A percentile compares a stretch with the other conserved stretches of the same genome.
These are phyloP conservation scores for Lapara coniferarum DNA, from an alignment of 2,888 invertebrate species.

Conservation along the genomic window DNA sequence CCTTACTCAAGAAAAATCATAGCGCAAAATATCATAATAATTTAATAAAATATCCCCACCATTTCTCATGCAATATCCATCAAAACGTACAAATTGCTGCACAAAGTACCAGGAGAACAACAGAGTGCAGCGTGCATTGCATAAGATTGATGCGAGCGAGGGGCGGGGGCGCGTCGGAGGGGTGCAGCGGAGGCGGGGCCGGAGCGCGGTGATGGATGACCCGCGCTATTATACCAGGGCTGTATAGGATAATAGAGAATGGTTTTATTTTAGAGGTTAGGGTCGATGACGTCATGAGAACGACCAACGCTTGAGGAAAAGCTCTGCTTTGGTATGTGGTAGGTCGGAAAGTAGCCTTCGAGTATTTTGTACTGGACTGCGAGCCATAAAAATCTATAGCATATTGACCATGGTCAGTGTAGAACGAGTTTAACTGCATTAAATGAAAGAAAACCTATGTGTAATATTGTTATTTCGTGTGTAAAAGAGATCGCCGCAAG, in stretches of 20 bases:
- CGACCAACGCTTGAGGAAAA: constrained; percentile 5
- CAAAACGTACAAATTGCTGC: constrained; percentile 27
- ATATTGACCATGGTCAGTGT: too few species aligned
- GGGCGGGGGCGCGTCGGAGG: constrained; percentile 33
- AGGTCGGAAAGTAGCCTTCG: neutral
- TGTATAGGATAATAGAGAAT: constrained; percentile 36
- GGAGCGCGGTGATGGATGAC: constrained; percentile 60
- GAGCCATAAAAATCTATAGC: too few species aligned
- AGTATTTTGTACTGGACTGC: too few species aligned
- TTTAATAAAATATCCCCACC: neutral
- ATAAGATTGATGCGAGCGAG: constrained; percentile 71
- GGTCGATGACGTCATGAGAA: constrained; percentile 8
- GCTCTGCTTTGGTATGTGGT: neutral
- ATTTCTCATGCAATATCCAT: constrained; percentile 15
- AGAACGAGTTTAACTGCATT: too few species aligned
- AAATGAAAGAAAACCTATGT: too few species aligned
- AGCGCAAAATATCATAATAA: neutral
- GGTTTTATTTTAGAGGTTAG: constrained; percentile 20
- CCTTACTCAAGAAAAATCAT: neutral
- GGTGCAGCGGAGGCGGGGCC: constrained; percentile 34
- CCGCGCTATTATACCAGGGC: constrained; percentile 51
- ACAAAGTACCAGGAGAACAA: constrained; percentile 60
- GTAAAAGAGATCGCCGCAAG: too few species aligned
- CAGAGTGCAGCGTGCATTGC: constrained; percentile 62
- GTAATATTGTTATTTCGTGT: too few species aligned